Percentiles rank a stretch among this genome's conserved stretches.
These are phyloP conservation scores for Netelia virgata DNA, from an alignment of 2,888 invertebrate species.

Conservation along the genomic window DNA sequence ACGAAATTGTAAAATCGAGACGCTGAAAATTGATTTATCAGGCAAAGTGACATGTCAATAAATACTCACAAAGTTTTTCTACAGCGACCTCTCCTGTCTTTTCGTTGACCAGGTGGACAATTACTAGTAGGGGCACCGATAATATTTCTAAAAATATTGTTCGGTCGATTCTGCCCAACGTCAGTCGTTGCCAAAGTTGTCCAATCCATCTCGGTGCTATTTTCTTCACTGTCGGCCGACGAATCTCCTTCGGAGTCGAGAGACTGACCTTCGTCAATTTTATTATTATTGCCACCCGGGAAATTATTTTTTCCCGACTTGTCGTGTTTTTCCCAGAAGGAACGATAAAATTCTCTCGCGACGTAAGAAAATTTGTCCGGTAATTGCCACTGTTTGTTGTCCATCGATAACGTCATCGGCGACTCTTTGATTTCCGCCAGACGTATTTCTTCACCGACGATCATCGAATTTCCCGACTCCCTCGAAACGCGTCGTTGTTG, in stretches of 20 bases:
- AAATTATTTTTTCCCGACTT: neutral
- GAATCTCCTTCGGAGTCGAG: neutral
- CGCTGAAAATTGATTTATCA: conserved; percentile 1
- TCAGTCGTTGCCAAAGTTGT: conserved; percentile 3
- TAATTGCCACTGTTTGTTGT: neutral
- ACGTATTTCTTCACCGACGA: neutral
- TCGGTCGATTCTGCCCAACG: neutral
- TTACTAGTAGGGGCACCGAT: conserved; percentile 51
- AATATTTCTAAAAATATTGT: conserved; percentile 37
- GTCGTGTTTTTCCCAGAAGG: conserved; percentile 5
- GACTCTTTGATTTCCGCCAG: neutral
- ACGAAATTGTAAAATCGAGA: neutral
- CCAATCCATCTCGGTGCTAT: neutral
- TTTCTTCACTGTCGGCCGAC: neutral
- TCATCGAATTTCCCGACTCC: neutral
- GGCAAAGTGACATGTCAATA: neutral
- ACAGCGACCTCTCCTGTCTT: conserved; percentile 63
- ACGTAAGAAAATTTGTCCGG: conserved; percentile 40
- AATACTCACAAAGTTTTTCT: conserved; percentile 61
- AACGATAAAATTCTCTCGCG: conserved; percentile 57
- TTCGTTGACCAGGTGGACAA: conserved; percentile 59
- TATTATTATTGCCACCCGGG: neutral
- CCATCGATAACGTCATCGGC: neutral
- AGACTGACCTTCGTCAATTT: neutral
- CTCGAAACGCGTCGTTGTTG: conserved; percentile 10